These are phyloP conservation scores for Linnaemya tessellans DNA, from an alignment of 2,888 invertebrate genomes.

Conservation along the genomic window DNA sequence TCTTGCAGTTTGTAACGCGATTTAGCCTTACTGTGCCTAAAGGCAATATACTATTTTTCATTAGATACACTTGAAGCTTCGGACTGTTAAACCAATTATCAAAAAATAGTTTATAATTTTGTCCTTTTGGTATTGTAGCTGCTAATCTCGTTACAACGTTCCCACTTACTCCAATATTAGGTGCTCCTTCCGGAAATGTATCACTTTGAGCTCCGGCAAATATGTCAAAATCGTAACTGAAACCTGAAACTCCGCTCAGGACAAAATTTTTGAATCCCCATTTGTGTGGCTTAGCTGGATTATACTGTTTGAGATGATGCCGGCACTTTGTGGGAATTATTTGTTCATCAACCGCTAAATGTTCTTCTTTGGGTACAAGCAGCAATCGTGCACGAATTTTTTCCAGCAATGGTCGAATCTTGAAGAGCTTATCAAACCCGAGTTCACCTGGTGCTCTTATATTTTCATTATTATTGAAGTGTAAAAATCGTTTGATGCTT, in stretches of 20 bases:
- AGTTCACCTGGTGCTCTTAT: too few species aligned
- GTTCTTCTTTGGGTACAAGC: slow-evolving; percentile 67
- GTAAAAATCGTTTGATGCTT: too few species aligned
- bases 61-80: too few species aligned
- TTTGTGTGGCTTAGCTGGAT: slow-evolving; percentile 72
- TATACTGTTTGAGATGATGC: slow-evolving; percentile 63
- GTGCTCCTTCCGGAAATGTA: slow-evolving; percentile 72
- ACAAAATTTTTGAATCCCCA: slow-evolving; percentile 77
- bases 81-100: too few species aligned
- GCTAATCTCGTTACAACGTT: slow-evolving; percentile 65
- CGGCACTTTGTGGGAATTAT: slow-evolving; percentile 65
- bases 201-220: slow-evolving; percentile 65
- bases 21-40: too few species aligned
- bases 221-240: slow-evolving; percentile 80
- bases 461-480: too few species aligned
- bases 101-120: too few species aligned
- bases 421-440: too few species aligned
- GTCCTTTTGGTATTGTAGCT: too few species aligned
- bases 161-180: slow-evolving; percentile 72
- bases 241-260: slow-evolving; percentile 79
- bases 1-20: too few species aligned
- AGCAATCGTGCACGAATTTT: slow-evolving; percentile 66
- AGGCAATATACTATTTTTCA: too few species aligned
- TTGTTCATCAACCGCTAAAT: slow-evolving; percentile 66
- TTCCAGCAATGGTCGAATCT: slow-evolving; percentile 61